Evolutionary conservation across 1,140 invertebrate species (phyloP).

Genomic region (Aphelenchoides besseyi): DNA sequence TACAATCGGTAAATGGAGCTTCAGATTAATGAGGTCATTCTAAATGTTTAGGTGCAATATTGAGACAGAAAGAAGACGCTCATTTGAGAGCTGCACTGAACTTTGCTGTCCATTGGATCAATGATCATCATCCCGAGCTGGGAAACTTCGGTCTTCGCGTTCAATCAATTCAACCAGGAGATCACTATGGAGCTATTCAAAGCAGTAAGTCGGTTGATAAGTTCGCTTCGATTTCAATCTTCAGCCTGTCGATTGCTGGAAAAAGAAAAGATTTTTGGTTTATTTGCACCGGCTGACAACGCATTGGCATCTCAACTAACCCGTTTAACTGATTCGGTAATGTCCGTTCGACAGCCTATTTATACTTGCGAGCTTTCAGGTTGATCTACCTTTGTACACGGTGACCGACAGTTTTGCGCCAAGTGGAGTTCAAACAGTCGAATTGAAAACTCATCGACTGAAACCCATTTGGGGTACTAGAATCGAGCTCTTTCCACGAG

Average conservation of each 20-base stretch:
- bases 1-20: not conserved
- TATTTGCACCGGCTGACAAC: constrained; percentile 51
- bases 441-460: constrained; percentile 5
- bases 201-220: constrained; percentile 32
- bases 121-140: constrained; percentile 30
- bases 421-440: not conserved
- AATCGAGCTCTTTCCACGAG: constrained; percentile 56
- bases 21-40: not conserved
- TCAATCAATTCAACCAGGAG: constrained; percentile 32
- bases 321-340: constrained; percentile 36
- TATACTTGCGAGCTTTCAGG: constrained; percentile 33
- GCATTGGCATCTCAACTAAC: constrained; percentile 47
- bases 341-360: constrained; percentile 7
- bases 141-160: constrained; percentile 43
- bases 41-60: constrained; percentile 50
- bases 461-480: constrained; percentile 10
- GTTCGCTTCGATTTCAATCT: constrained; percentile 21
- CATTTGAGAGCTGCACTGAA: constrained; percentile 55
- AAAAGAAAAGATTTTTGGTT: constrained; percentile 46
- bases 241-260: constrained; percentile 56
- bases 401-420: constrained; percentile 45
- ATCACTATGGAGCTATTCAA: constrained; percentile 47
- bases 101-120: constrained; percentile 58
- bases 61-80: constrained; percentile 55
- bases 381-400: constrained; percentile 55